A percentile compares a stretch with the other conserved stretches of the same genome.
Evolutionary conservation across 2,797 vertebrate species (phyloP).

Genomic region (Trichosurus vulpecula): DNA sequence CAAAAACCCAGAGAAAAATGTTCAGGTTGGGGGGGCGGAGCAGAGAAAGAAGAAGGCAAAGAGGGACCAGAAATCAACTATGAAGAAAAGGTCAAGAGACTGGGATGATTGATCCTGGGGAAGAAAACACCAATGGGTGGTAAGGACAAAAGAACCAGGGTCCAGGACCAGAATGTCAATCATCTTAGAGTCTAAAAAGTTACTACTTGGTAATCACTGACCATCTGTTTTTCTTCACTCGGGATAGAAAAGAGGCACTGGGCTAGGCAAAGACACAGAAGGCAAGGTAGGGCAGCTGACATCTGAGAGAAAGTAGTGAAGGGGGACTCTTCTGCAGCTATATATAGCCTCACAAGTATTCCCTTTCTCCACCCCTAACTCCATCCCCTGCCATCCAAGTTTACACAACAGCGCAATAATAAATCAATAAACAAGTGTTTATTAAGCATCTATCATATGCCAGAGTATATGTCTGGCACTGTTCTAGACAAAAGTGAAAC

Average conservation of each 20-base stretch:
- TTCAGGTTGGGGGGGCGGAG: neutral
- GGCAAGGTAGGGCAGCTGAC: neutral
- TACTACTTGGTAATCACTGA: neutral
- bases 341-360: neutral
- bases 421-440: neutral
- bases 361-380: neutral
- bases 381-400: neutral
- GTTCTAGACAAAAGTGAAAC: neutral
- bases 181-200: neutral
- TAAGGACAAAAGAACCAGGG: neutral
- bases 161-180: neutral
- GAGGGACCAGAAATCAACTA: neutral
- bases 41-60: neutral
- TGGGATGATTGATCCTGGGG: slow-evolving; percentile 17
- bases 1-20: no score
- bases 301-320: neutral
- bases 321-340: neutral
- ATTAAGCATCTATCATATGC: neutral
- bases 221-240: neutral
- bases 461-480: no score
- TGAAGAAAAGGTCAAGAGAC: slow-evolving; percentile 31
- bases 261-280: neutral
- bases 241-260: neutral
- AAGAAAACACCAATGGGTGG: neutral
- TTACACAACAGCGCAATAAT: neutral